phyloP scores from a whole-genome alignment of 2,888 invertebrate genomes.

The Augiades crinisus region DNA sequence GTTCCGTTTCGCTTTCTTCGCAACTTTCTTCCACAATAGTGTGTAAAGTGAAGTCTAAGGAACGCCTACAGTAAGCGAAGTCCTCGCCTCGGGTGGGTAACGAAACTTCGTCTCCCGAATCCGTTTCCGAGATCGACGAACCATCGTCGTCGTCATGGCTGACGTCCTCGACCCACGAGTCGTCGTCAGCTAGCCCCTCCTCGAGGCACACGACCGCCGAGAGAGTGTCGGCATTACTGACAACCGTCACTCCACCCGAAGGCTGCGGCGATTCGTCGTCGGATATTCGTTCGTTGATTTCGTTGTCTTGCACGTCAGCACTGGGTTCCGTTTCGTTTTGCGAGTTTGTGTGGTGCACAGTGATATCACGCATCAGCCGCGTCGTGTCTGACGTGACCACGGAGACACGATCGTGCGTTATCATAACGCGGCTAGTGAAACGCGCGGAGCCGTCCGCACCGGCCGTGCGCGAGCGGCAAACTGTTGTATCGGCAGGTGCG shows the following conservation, averaged over 20 bases:
- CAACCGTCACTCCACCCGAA: slow-evolving; percentile 84
- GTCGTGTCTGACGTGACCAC: slow-evolving; percentile 89
- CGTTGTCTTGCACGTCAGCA: slow-evolving; percentile 54
- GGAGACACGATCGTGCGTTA: slow-evolving; percentile 90
- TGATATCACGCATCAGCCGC: slow-evolving; percentile 84
- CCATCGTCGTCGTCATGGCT: slow-evolving; percentile 90
- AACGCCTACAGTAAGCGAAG: slow-evolving; percentile 89
- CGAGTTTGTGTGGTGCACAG: slow-evolving; percentile 85
- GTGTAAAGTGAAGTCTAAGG: slow-evolving; percentile 94
- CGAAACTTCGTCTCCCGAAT: slow-evolving; percentile 85
- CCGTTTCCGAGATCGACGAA: slow-evolving; percentile 84
- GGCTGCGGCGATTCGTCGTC: slow-evolving; percentile 72
- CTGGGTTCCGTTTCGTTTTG: slow-evolving; percentile 69
- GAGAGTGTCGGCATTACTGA: slow-evolving; percentile 86
- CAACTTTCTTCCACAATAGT: slow-evolving; percentile 97
- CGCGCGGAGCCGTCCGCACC: slow-evolving; percentile 83
- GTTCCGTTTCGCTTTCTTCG: slow-evolving; percentile 96
- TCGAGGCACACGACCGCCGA: slow-evolving; percentile 88
- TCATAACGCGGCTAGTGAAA: slow-evolving; percentile 94
- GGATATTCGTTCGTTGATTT: slow-evolving; percentile 65
- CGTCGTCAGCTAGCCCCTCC: slow-evolving; percentile 94
- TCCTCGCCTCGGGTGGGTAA: slow-evolving; percentile 90
- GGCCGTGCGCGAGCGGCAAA: slow-evolving; percentile 79
- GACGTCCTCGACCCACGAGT: slow-evolving; percentile 95
- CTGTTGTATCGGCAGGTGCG: slow-evolving; percentile 74